Base-by-base conservation (phyloP, 92 coral and sea anemone species). In the Scolanthus callimorphus region DNA sequence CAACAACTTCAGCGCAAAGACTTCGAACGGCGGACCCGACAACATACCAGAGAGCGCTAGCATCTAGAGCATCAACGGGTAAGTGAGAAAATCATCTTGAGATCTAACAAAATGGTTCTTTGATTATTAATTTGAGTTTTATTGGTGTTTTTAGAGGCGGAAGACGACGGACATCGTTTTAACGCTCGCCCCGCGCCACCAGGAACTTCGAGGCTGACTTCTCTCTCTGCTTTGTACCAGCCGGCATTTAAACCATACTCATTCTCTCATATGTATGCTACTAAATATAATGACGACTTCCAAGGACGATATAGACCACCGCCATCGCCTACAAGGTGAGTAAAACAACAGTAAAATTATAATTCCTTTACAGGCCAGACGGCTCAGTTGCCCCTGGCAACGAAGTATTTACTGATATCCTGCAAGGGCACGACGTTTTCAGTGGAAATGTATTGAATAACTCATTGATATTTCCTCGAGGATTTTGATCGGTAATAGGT, bases 161-260 rank as follows among this genome's bases (percentile, higher is more conserved):
- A 6, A 4, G 52, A 46, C 23, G 23, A 20, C 4, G 6, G 19
- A 10, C 66, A 55, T 1, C 25, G 17, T 27, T 25, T 51, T 20
- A 43, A 52, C 29, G 49, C 24, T 8, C 59, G 67, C 6, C 74
- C 65, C 10, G 59, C 46, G 11, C 70, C 37, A 44, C 62, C 68
- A 3, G 77, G 86, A 27, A 63, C 58, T 15, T 9, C 52, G 31
- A 52, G 87, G 20, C 55, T 84, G 3, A 84, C 96, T 15, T 85
- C 96, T 3, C 71, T 94, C 17, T 89, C 96, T 1, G 96, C 99
- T 0, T 74, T 94, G 0, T 94, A 94, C 63, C 79, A 86, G 48
- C 96, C 99, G 1, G 80, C 91, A 24, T 94, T 89, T 47, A 94
- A 94, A 52, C 99, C 99, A 1, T 94, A 84, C 63, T 85, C 91